Evolutionary conservation across 2,113 vertebrate genomes (phyloP).

Genomic region (Cervus canadensis): DNA sequence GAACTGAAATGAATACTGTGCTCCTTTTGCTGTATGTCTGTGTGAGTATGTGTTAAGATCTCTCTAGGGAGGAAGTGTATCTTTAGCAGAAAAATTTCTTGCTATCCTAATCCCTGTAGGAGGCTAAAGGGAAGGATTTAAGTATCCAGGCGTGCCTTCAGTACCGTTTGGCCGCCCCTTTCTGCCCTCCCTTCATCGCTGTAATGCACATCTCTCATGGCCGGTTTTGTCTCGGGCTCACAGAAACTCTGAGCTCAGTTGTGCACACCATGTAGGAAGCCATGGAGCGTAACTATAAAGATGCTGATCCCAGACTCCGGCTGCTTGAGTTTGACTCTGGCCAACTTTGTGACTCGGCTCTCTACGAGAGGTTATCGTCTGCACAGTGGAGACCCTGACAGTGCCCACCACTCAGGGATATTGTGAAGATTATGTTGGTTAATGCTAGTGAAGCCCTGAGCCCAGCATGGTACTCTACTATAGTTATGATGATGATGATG

Average conservation of each 20-base stretch:
- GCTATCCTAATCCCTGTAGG: neutral
- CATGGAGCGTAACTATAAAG: neutral
- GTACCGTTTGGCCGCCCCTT: neutral
- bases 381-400: neutral
- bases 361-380: neutral
- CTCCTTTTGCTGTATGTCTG: neutral
- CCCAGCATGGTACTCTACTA: neutral
- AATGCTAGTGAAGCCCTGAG: neutral
- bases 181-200: neutral
- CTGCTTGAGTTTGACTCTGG: neutral
- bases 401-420: neutral
- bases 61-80: neutral
- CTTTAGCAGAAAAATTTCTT: neutral
- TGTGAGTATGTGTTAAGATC: neutral
- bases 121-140: neutral
- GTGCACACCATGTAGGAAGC: neutral
- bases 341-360: neutral
- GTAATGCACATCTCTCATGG: neutral
- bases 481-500: neutral
- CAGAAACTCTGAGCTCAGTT: neutral
- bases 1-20: neutral
- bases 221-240: neutral
- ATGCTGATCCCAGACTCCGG: neutral
- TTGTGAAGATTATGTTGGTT: neutral
- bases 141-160: neutral